phyloP scores from a whole-genome alignment of 23 tunicate genomes.

The Halocynthia roretzi region DNA sequence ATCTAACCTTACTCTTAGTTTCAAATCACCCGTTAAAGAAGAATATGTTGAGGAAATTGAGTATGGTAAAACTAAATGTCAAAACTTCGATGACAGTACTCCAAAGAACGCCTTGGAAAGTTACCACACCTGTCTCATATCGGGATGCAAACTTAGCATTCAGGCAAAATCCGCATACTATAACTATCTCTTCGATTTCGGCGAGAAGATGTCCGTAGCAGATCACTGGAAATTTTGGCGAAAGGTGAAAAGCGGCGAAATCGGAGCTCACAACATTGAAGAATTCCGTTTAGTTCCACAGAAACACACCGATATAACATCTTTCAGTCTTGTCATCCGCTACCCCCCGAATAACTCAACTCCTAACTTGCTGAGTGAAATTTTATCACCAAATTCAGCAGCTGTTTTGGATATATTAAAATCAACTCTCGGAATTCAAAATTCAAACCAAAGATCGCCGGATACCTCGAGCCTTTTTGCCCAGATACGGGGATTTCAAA shows the following conservation, averaged over 20 bases:
- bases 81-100: not conserved
- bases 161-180: conserved; percentile 22
- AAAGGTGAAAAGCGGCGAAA: conserved; percentile 20
- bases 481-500: conserved; percentile 10
- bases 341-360: conserved; percentile 4
- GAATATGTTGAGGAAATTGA: conserved; percentile 8
- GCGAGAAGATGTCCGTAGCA: not conserved
- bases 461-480: not conserved
- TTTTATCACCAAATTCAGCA: not conserved
- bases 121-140: conserved; percentile 18
- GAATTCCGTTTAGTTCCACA: conserved; percentile 1
- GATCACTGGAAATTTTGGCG: conserved; percentile 30
- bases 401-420: conserved; percentile 11
- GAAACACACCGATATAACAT: conserved; percentile 10
- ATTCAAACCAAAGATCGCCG: not conserved
- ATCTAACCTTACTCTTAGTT: not conserved
- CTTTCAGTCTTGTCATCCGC: conserved; percentile 12
- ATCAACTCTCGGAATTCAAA: conserved; percentile 3
- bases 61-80: conserved; percentile 18
- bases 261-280: conserved; percentile 20
- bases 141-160: conserved; percentile 10
- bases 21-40: conserved; percentile 3
- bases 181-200: conserved; percentile 19
- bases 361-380: not conserved
- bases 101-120: conserved; percentile 15